Evolutionary conservation across 2,888 invertebrate genomes (phyloP), one percentile per base, ranked within the genome.

Genomic region (Thelaira solivaga): DNA sequence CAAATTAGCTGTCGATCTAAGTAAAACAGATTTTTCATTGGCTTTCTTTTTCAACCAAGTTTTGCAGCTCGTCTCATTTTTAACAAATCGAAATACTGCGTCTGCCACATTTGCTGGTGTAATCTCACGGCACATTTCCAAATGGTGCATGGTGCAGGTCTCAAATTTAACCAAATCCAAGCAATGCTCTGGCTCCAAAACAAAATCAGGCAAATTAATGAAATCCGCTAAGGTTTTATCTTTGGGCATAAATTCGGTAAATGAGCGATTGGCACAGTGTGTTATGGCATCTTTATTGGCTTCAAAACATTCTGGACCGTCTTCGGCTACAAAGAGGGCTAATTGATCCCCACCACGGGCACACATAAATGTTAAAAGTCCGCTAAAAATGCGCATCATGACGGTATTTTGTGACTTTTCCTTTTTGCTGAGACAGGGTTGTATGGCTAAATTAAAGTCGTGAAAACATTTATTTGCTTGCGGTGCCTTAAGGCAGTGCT

Each of bases 101-200:
- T 95, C 94, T 0, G 93, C 92, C 83, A 96, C 93, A 88, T 96
- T 96, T 29, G 92, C 93, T 0, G 95, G 94, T 0, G 95, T 95
- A 5, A 94, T 93, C 51, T 94, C 93, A 0, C 88, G 85, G 84
- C 96, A 96, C 4, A 89, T 90, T 83, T 94, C 94, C 82, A 88
- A 61, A 71, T 87, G 85, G 22, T 83, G 84, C 20, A 89, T 34
- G 2, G 88, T 84, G 59, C 89, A 89, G n/a, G 64, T 45, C 82
- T 88, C 86, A 62, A 89, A 87, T 34, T 83, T 82, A 43, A 86
- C 83, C 71, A 89, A 69, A 57, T 88, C 88, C 5, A 86, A 82
- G 62, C 89, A 89, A 73, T 89, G 86, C 11, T 87, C 88, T 65
- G 91, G 91, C 65, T 92, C 91, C 68, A 95, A 91, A 2, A 91